These are phyloP conservation scores for Coendou prehensilis DNA, from an alignment of 2,797 vertebrate genomes.

Conservation along the genomic window DNA sequence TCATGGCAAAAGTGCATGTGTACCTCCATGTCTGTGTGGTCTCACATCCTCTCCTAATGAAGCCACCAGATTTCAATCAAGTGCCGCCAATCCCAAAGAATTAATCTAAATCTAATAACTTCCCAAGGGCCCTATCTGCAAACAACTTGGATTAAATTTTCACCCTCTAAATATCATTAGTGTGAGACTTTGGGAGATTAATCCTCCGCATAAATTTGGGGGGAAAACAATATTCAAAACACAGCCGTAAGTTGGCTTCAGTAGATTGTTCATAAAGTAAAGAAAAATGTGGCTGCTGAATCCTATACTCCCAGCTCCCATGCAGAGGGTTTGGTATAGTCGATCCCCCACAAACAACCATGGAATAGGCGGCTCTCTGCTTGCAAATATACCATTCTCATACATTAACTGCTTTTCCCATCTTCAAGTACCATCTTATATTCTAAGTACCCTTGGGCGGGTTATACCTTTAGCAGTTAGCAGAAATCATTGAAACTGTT, in stretches of 20 bases:
- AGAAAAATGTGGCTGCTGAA: background rate
- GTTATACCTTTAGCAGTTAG: background rate
- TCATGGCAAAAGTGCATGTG: background rate
- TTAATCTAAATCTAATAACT: background rate
- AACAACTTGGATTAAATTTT: background rate
- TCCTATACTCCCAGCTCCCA: background rate
- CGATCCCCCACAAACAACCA: background rate
- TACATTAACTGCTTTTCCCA: background rate
- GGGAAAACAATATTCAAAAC: background rate
- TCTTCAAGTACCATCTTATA: background rate
- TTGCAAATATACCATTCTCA: background rate
- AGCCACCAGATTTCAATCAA: background rate
- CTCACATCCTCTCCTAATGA: background rate
- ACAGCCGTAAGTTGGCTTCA: background rate
- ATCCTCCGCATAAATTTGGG: background rate
- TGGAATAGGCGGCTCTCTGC: background rate
- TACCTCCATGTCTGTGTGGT: background rate
- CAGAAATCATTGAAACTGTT: constrained; percentile 9
- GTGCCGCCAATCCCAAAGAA: background rate
- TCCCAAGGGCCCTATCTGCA: background rate
- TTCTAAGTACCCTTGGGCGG: background rate
- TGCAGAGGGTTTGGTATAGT: background rate
- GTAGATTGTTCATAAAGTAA: background rate
- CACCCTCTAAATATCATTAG: background rate
- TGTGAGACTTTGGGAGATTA: background rate